Base-by-base conservation (phyloP, 1,140 invertebrate genomes). In the Dendrolimus punctatus region DNA sequence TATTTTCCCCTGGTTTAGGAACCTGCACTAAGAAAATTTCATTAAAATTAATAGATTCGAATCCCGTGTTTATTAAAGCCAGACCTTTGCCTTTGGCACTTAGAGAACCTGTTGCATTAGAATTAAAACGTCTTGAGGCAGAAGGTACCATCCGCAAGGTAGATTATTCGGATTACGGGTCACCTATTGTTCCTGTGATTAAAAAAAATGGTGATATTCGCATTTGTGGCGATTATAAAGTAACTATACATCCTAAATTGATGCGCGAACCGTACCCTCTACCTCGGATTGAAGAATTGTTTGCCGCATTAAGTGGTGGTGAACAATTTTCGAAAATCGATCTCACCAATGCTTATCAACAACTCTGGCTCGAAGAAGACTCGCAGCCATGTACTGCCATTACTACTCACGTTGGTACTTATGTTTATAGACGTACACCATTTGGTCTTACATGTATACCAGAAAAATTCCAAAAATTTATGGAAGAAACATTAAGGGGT, bases 91-190 rank as follows among this genome's bases (percentile, higher is more conserved):
- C 2, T 7, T n/a, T 42, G 4, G 41, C 41, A 42, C 41, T 42
- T 8, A 7, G 41, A 8, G 41, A 7, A 42, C 41, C 41, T n/a
- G 41, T 42, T 42, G 41, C 6, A 3, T 42, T 42, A 42, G 41
- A 42, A 42, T 42, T 42, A 42, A n/a, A 42, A 42, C 41, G 41
- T n/a, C 41, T 42, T n/a, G 41, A 42, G 41, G 41, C 41, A 42
- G 41, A 42, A n/a, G 41, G 41, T n/a, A 42, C 41, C 41, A 42
- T 42, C 6, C 41, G 41, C 6, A 42, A 42, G 41, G 41, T 42
- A n/a, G 41, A 42, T 42, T 42, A 42, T 42, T 42, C 41, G 1
- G n/a, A 42, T n/a, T 42, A 42, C 41, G 41, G 41, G 6, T 8
- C 41, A 8, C 41, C 41, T 42, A 42, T 42, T n/a, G 41, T 42